Base-by-base conservation (phyloP, 2,888 invertebrate species). In the Caenorhabditis angaria region DNA sequence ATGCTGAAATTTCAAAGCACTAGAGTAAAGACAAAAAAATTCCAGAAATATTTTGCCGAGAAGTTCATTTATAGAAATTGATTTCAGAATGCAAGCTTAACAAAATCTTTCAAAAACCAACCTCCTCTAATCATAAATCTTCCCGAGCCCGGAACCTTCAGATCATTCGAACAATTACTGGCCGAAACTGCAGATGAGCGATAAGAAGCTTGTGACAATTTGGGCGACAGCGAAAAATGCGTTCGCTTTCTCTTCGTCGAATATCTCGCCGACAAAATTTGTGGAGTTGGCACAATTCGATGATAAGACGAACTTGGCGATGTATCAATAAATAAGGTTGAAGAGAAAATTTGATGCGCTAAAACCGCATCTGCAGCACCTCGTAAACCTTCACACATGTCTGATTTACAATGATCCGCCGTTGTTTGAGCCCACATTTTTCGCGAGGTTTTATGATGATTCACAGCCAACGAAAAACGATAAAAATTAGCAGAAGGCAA, bases 381-480 rank as follows among this genome's bases (percentile, higher is more conserved):
- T 73, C 73, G 73, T 73, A 73, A 73, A 73, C n/a, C n/a, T n/a
- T 73, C 73, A 68, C 73, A 73, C 62, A 73, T 73, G 73, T 73
- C 68, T 35, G 67, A 50, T 55, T 56, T 63, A 65, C 67, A 64
- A 67, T 64, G 60, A 59, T 72, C 47, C 25, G 41, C 65, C 64
- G 63, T n/a, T 41, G 41, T 41, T 41, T 65, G 57, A 32, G 66
- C 71, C 71, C 71, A 71, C 71, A 71, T 71, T 55, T 65, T 70
- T 22, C 28, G 18, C 2, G 25, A 27, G 25, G 4, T 55, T 29
- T 29, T 29, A 22, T 57, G 56, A 20, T 32, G 14, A 22, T 24
- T 54, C 6, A 12, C 6, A 5, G 6, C 24, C 10, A 54, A 27
- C 29, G 35, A 35, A n/a, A 54, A 27, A 27, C 6, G 27, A 27